Evolutionary conservation across 2,797 vertebrate species (phyloP), one percentile per base, ranked within the genome.

Genomic region (Microctenopoma stevenorrisi): DNA sequence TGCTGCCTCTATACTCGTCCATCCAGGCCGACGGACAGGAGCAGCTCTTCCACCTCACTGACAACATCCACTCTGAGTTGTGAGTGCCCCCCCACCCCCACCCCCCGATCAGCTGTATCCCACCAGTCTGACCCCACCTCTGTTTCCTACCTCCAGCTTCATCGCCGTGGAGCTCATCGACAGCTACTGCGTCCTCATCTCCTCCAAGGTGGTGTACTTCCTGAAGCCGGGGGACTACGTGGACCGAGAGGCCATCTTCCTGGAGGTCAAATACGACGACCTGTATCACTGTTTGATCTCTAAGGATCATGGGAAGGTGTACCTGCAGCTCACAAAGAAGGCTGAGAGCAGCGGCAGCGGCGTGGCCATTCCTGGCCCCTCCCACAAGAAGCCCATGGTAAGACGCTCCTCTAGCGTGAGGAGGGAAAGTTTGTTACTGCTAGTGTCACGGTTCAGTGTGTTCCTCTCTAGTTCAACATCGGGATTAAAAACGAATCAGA

Each of bases 231-330:
- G 95, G 0, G 96, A 98, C 12, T 95, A 87, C 0, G 90, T 93
- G 0, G 97, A 99, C 73, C 95, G 96, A 0, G 98, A 99, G 12
- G 95, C 96, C 83, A 96, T 99, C 73, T 97, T 99, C 92, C 93
- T 99, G 2, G 97, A 99, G 86, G 96, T 99, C 78, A 98, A 96
- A 75, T 99, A 99, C 0, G 97, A 98, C 0, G 96, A 99, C 75
- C 96, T 99, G 50, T 99, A 97, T 85, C 98, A 99, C 91, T 99
- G 98, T 86, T 95, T 99, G 11, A 96, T 99, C 77, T 99, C 96
- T 8, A 98, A 94, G 85, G 98, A 99, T 83, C 97, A 98, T 0
- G 97, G 97, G 25, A 97, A 96, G 22, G 95, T 98, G 0, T 99
- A 99, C 0, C 94, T 99, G 58, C 98, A 99, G 90, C 91, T 99